Percentiles rank a stretch among this genome's conserved stretches.
Evolutionary conservation across 2,888 invertebrate species (phyloP).

Genomic region (Euclidia mi): DNA sequence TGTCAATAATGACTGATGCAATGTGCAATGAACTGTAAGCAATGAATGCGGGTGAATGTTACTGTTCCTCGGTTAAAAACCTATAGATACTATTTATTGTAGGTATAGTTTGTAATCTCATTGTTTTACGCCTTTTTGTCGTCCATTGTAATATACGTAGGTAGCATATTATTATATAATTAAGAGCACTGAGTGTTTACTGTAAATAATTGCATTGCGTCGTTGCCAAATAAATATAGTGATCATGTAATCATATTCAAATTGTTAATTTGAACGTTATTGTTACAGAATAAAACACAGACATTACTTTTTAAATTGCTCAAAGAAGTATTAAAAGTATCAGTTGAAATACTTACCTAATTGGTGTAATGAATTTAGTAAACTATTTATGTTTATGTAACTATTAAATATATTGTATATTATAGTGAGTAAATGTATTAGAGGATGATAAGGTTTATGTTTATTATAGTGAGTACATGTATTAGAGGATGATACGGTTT

Average conservation of each 20-base stretch:
- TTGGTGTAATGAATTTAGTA: constrained; percentile 16
- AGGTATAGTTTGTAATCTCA: constrained; percentile 49
- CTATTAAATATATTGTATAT: constrained; percentile 8
- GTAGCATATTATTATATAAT: constrained; percentile 36
- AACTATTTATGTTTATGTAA: constrained; percentile 17
- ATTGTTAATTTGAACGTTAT: constrained; percentile 13
- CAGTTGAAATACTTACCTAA: constrained; percentile 30
- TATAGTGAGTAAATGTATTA: constrained; percentile 12
- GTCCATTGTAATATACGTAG: constrained; percentile 54
- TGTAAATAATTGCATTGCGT: constrained; percentile 50
- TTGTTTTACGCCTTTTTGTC: constrained; percentile 51
- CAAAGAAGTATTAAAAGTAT: constrained; percentile 32
- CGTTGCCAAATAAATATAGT: constrained; percentile 55
- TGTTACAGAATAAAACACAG: constrained; percentile 9
- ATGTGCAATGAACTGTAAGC: constrained; percentile 49
- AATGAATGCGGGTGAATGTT: constrained; percentile 52
- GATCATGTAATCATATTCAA: constrained; percentile 13
- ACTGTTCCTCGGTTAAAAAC: constrained; percentile 59
- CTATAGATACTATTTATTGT: constrained; percentile 57
- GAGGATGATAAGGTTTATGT: too few species aligned
- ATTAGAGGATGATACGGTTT: constrained; percentile 39
- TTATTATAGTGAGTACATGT: not conserved
- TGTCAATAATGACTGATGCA: constrained; percentile 45
- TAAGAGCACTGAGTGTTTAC: constrained; percentile 49
- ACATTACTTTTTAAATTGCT: constrained; percentile 43